Evolutionary conservation across 1,140 invertebrate genomes (phyloP), one percentile per base, ranked within the genome.

Genomic region (Rhyzopertha dominica): DNA sequence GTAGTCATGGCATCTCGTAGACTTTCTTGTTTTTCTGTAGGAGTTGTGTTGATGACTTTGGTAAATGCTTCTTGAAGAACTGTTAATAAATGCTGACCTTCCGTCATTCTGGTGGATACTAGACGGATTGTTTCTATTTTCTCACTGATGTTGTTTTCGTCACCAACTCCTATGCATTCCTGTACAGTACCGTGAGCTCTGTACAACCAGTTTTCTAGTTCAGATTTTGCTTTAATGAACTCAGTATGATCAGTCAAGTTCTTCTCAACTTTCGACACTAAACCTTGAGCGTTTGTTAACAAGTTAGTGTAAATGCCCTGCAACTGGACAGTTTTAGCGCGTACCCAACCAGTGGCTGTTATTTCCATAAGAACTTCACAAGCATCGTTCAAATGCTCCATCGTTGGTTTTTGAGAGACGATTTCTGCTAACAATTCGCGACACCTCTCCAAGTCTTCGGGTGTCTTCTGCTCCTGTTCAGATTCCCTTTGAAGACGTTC

Each of bases 191-290:
- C 80, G 51, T 87, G 81, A 12, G 85, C 83, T 26, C 81, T 78
- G 30, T 80, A 74, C 13, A 92, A 69, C 90, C 90, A 95, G 22
- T 77, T 74, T 45, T 89, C 80, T 51, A 91, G 72, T 57, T 90
- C 84, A 49, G 84, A 78, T 59, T 88, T 90, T 3, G 85, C 85
- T 55, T 87, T 87, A 1, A 88, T 69, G 65, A 92, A 94, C 61
- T 93, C 88, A 0, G 87, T 91, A 46, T 92, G 87, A 65, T 93
- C 89, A 1, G 84, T 85, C 0, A 93, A 65, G 66, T 87, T 90
- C 68, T 93, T 93, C 59, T 94, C 87, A 2, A 90, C 81, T 60
- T 81, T 84, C 1, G 84, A 84, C 1, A 92, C 81, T 13, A 90
- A 68, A 36, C 84, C 79, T 69, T 90, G 87, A 31, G 84, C 80